phyloP scores from a whole-genome alignment of 2,797 vertebrate species.

The Lemur catta region DNA sequence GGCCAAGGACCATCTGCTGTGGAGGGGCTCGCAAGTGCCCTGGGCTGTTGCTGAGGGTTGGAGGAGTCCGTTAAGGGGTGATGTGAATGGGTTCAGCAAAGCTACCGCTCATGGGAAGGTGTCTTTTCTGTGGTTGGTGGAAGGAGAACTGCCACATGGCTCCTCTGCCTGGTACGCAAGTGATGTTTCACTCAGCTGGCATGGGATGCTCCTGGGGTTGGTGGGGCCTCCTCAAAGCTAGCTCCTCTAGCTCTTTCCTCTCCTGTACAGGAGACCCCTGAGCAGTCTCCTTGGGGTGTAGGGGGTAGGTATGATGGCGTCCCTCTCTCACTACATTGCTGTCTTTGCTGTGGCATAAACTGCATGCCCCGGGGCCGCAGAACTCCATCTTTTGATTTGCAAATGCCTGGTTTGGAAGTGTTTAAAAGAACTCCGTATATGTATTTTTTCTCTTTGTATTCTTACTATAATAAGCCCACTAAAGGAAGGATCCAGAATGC shows the following conservation, averaged over 20 bases:
- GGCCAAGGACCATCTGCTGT: neutral
- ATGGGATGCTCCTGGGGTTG: neutral
- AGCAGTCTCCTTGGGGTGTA: neutral
- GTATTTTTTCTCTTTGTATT: neutral
- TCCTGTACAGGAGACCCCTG: neutral
- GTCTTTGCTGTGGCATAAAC: neutral
- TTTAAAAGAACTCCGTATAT: neutral
- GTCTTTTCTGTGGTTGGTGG: neutral
- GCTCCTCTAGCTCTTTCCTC: neutral
- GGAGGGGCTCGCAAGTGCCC: neutral
- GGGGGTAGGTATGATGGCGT: neutral
- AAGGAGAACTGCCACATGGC: neutral
- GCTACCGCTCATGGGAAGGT: neutral
- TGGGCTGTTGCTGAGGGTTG: neutral
- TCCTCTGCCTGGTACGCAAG: neutral
- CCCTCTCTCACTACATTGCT: neutral
- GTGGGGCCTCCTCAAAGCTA: neutral
- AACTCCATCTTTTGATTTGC: neutral
- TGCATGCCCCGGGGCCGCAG: neutral
- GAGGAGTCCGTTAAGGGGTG: neutral
- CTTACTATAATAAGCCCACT: neutral
- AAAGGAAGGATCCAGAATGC: neutral
- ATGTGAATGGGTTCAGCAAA: neutral
- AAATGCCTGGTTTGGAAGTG: neutral
- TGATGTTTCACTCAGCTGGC: neutral